phyloP scores from a whole-genome alignment of 2,113 vertebrate genomes.

The Oryzias javanicus region DNA sequence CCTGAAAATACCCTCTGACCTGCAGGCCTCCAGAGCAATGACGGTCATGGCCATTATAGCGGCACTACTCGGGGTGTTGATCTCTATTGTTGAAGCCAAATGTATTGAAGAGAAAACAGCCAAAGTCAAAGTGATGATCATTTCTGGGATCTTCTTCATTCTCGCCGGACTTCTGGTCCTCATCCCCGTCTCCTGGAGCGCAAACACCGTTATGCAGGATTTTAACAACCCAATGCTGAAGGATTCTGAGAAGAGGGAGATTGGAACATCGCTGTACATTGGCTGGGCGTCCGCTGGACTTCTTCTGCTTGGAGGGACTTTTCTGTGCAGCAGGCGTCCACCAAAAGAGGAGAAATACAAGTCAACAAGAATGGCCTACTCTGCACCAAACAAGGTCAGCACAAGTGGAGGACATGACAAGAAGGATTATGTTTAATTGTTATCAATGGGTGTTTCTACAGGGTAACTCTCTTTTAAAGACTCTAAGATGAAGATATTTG shows the following conservation, averaged over 20 bases:
- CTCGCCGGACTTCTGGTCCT: slow-evolving; percentile 71
- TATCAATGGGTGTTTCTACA: slow-evolving; percentile 5
- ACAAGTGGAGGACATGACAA: slow-evolving; percentile 69
- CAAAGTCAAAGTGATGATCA: slow-evolving; percentile 79
- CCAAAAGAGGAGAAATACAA: slow-evolving; percentile 76
- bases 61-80: slow-evolving; percentile 68
- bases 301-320: slow-evolving; percentile 73
- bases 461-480: slow-evolving; percentile 47
- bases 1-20: slow-evolving; percentile 70
- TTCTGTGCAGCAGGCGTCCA: slow-evolving; percentile 79
- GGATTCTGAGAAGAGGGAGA: slow-evolving; percentile 62
- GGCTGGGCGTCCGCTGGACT: slow-evolving; percentile 71
- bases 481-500: slow-evolving; percentile 76
- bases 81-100: slow-evolving; percentile 78
- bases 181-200: slow-evolving; percentile 75
- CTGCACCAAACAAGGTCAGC: slow-evolving; percentile 60
- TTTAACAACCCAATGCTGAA: slow-evolving; percentile 72
- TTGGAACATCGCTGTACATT: slow-evolving; percentile 76
- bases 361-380: slow-evolving; percentile 72
- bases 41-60: slow-evolving; percentile 75
- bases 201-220: slow-evolving; percentile 59
- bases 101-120: slow-evolving; percentile 76
- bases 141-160: slow-evolving; percentile 67
- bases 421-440: slow-evolving; percentile 77
- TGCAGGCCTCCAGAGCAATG: slow-evolving; percentile 80